A percentile compares a stretch with the other conserved stretches of the same genome.
These are phyloP conservation scores for Coryphaenoides rupestris DNA, from an alignment of 2,113 vertebrate genomes.

Conservation along the genomic window DNA sequence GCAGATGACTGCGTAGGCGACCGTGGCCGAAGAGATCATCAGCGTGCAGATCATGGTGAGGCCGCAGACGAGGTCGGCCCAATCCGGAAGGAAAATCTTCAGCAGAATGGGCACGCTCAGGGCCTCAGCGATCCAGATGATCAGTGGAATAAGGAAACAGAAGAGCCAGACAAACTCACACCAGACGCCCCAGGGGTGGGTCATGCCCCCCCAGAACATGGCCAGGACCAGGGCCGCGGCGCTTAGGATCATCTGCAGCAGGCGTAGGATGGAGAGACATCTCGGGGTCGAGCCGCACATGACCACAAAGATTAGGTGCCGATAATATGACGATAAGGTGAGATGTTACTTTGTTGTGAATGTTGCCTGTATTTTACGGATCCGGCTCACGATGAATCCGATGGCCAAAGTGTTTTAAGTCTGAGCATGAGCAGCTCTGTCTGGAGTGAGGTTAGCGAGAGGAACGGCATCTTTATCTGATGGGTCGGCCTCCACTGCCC, in stretches of 20 bases:
- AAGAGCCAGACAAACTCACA: constrained; percentile 82
- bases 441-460: too few species aligned
- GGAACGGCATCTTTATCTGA: too few species aligned
- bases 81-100: constrained; percentile 74
- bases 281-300: too few species aligned
- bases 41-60: constrained; percentile 77
- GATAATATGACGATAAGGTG: too few species aligned
- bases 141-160: constrained; percentile 72
- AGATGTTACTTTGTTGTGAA: too few species aligned
- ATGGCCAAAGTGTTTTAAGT: too few species aligned
- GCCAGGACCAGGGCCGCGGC: constrained; percentile 49
- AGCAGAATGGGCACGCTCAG: constrained; percentile 63
- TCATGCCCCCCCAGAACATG: constrained; percentile 41
- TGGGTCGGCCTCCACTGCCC: too few species aligned
- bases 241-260: constrained; percentile 53
- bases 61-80: constrained; percentile 80
- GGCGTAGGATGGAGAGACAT: constrained; percentile 44
- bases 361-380: too few species aligned
- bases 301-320: too few species aligned
- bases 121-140: constrained; percentile 77
- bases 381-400: too few species aligned
- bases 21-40: constrained; percentile 76
- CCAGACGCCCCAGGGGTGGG: constrained; percentile 62
- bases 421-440: too few species aligned
- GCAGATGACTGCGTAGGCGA: constrained; percentile 71